phyloP scores from a whole-genome alignment of 2,797 vertebrate species.

The Enteromius trimaculatus region DNA sequence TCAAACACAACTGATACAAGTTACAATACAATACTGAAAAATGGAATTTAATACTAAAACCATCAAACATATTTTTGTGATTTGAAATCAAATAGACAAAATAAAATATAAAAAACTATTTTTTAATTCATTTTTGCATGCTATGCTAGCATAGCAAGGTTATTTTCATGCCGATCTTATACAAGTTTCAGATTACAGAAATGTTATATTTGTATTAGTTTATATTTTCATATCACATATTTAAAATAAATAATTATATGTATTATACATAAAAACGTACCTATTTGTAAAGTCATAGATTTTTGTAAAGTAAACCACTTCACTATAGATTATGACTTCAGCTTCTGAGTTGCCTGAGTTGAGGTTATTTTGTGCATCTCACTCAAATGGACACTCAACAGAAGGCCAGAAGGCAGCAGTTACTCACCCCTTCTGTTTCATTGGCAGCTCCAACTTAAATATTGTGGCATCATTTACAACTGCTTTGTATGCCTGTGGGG shows the following conservation, averaged over 20 bases:
- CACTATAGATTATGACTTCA: not conserved
- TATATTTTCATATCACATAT: too few relatives aligned
- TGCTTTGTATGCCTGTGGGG: slow-evolving; percentile 92
- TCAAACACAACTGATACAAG: not conserved
- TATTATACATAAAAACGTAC: too few relatives aligned
- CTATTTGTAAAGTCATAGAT: not conserved
- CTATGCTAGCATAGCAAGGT: too few relatives aligned
- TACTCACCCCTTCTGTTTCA: slow-evolving; percentile 98
- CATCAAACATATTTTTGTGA: not conserved
- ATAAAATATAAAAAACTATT: not conserved
- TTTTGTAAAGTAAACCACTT: not conserved
- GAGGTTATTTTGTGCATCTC: not conserved
- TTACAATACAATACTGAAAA: not conserved
- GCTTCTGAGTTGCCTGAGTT: not conserved
- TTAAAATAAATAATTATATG: too few relatives aligned
- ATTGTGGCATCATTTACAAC: slow-evolving; percentile 99
- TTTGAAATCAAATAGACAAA: not conserved
- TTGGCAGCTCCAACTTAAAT: slow-evolving; percentile 98
- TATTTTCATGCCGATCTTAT: too few relatives aligned
- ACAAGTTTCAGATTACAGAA: not conserved
- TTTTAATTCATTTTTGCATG: too few relatives aligned
- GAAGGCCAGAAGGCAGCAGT: not conserved
- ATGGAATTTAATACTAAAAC: not conserved
- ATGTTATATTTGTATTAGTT: not conserved
- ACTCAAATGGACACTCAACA: not conserved